A percentile compares a stretch with the other conserved stretches of the same genome.
Evolutionary conservation across 2,113 vertebrate genomes (phyloP).

Genomic region (Pseudonaja textilis): DNA sequence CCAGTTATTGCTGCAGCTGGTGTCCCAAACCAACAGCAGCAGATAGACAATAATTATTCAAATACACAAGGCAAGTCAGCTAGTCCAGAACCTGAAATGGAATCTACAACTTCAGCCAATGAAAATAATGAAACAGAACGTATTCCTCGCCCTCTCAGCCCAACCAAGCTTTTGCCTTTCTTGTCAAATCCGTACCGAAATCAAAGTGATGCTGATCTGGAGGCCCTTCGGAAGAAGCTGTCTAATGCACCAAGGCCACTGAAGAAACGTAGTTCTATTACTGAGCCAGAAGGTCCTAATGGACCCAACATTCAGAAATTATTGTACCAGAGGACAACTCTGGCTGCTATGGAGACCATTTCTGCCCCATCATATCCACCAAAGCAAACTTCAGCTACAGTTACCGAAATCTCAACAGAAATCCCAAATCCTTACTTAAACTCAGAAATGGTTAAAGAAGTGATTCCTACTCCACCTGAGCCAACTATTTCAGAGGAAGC

Average conservation of each 20-base stretch:
- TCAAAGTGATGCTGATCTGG: slow-evolving; percentile 93
- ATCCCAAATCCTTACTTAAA: slow-evolving; percentile 68
- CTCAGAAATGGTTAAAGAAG: slow-evolving; percentile 60
- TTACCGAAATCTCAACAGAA: slow-evolving; percentile 63
- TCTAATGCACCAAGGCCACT: slow-evolving; percentile 90
- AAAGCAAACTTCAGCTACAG: slow-evolving; percentile 58
- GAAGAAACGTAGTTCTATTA: slow-evolving; percentile 98
- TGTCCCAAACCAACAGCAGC: slow-evolving; percentile 59
- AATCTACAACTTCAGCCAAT: slow-evolving; percentile 42
- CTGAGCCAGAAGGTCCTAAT: slow-evolving; percentile 91
- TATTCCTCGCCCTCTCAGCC: slow-evolving; percentile 93
- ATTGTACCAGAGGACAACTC: slow-evolving; percentile 92
- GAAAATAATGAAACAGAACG: slow-evolving; percentile 82
- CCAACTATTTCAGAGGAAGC: slow-evolving; percentile 52
- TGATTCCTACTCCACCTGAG: slow-evolving; percentile 56
- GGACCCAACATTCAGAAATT: slow-evolving; percentile 98
- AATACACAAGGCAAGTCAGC: slow-evolving; percentile 70
- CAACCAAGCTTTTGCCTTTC: slow-evolving; percentile 94
- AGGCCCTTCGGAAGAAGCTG: slow-evolving; percentile 90
- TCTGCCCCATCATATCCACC: slow-evolving; percentile 71
- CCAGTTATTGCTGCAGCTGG: slow-evolving; percentile 80
- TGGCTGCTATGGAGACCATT: slow-evolving; percentile 93
- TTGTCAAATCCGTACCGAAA: slow-evolving; percentile 93
- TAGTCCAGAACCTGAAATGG: slow-evolving; percentile 72
- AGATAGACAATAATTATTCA: slow-evolving; percentile 76